Percentiles rank a stretch among this genome's conserved stretches.
These are phyloP conservation scores for Macrocentrus cingulum DNA, from an alignment of 1,140 invertebrate genomes.

Conservation along the genomic window DNA sequence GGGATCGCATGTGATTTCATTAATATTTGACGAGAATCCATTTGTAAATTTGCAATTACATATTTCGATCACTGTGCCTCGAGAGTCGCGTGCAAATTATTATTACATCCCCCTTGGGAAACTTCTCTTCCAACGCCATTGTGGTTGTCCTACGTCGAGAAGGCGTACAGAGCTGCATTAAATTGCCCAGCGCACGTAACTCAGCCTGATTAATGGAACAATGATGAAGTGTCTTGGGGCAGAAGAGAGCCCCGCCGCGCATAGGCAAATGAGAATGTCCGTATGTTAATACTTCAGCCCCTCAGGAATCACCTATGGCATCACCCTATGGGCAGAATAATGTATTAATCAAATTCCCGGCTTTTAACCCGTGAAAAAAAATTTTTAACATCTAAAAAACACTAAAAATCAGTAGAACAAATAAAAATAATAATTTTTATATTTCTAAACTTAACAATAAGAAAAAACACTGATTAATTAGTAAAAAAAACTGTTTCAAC, in stretches of 20 bases:
- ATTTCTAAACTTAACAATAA: no score
- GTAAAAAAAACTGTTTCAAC: no score
- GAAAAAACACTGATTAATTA: no score
- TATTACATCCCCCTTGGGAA: slow-evolving; percentile 1
- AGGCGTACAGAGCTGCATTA: slow-evolving; percentile 3
- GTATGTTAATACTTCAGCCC: slow-evolving; percentile 4
- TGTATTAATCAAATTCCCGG: no score
- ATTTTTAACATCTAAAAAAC: no score
- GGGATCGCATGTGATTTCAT: no score
- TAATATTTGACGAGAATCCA: no score
- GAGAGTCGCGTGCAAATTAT: slow-evolving; percentile 1
- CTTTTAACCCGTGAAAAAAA: no score
- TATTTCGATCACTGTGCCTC: not conserved
- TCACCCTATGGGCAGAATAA: no score
- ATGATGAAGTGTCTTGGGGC: slow-evolving; percentile 27
- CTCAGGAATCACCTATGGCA: slow-evolving; percentile 9
- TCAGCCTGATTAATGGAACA: slow-evolving; percentile 32
- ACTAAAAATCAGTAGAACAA: no score
- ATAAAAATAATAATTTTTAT: no score
- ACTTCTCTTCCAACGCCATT: not conserved
- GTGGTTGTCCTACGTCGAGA: no score
- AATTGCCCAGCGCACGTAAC: slow-evolving; percentile 19
- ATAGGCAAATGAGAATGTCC: slow-evolving; percentile 9
- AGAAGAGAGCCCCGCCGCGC: not conserved
- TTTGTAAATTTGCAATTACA: not conserved